phyloP scores from a whole-genome alignment of 2,888 invertebrate genomes.

The Cremastinae sp. region DNA sequence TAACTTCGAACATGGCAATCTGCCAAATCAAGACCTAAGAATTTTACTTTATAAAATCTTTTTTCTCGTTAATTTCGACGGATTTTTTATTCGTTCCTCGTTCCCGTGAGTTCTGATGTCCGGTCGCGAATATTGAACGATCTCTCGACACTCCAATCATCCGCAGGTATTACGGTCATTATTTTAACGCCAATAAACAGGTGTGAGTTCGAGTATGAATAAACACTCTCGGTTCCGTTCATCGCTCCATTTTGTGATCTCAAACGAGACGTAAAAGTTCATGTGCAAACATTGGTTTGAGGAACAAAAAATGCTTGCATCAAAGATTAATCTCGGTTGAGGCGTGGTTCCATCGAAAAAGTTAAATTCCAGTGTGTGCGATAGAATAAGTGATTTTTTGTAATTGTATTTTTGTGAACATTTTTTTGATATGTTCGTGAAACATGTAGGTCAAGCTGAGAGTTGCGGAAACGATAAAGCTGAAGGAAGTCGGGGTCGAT shows the following conservation, averaged over 20 bases:
- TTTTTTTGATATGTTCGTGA: constrained; percentile 1
- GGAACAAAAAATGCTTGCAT: not conserved
- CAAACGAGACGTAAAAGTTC: not conserved
- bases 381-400: not conserved
- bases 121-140: constrained; percentile 6
- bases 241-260: constrained; percentile 27
- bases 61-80: constrained; percentile 43
- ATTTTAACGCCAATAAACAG: constrained; percentile 39
- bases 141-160: constrained; percentile 5
- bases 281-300: not conserved
- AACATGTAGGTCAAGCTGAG: constrained; percentile 78
- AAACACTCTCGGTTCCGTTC: constrained; percentile 18
- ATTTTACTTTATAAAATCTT: constrained; percentile 60
- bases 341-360: not conserved
- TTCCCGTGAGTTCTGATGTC: constrained; percentile 2
- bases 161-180: not conserved
- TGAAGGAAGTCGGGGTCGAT: constrained; percentile 79
- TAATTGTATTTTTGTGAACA: not conserved
- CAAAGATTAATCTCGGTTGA: too few relatives aligned
- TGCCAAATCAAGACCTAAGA: constrained; percentile 73
- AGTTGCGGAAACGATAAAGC: constrained; percentile 79
- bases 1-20: constrained; percentile 72
- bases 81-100: constrained; percentile 11
- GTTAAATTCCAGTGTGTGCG: not conserved
- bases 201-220: constrained; percentile 30